phyloP scores from a whole-genome alignment of 2,113 vertebrate species.

The Sturnira hondurensis region DNA sequence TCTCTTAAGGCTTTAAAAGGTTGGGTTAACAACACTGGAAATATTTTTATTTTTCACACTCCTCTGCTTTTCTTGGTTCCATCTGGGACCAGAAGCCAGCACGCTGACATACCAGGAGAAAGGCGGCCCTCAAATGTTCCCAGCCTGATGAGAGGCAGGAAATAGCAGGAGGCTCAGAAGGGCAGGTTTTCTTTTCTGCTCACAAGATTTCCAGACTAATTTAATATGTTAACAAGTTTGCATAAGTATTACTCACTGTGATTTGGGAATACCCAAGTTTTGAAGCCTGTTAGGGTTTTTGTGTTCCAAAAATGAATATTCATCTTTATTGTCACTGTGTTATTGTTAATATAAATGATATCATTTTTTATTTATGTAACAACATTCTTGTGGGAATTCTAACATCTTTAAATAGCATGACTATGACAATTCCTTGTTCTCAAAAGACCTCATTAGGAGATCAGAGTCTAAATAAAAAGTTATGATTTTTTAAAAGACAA shows the following conservation, averaged over 20 bases:
- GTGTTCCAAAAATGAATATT: neutral
- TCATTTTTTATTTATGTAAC: neutral
- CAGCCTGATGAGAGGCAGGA: slow-evolving; percentile 61
- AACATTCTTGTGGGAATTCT: neutral
- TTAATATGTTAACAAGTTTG: slow-evolving; percentile 32
- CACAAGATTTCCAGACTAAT: slow-evolving; percentile 40
- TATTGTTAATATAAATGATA: neutral
- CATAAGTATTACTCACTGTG: neutral
- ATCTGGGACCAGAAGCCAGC: slow-evolving; percentile 74
- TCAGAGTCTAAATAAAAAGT: neutral
- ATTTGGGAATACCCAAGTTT: slow-evolving; percentile 8
- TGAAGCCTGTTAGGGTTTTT: neutral
- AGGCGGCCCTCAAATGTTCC: slow-evolving; percentile 52
- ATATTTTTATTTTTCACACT: slow-evolving; percentile 79
- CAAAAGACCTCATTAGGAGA: neutral
- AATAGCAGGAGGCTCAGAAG: slow-evolving; percentile 56
- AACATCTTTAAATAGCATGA: slow-evolving; percentile 22
- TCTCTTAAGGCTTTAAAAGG: slow-evolving; percentile 72
- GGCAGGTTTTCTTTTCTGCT: slow-evolving; percentile 43
- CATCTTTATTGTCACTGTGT: neutral
- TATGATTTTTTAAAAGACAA: neutral
- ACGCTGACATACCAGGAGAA: slow-evolving; percentile 68
- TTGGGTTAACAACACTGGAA: slow-evolving; percentile 74
- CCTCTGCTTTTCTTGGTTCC: slow-evolving; percentile 73
- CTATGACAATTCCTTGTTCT: neutral